Evolutionary conservation across 2,888 invertebrate genomes (phyloP).

Genomic region (Amphimallon solstitiale): DNA sequence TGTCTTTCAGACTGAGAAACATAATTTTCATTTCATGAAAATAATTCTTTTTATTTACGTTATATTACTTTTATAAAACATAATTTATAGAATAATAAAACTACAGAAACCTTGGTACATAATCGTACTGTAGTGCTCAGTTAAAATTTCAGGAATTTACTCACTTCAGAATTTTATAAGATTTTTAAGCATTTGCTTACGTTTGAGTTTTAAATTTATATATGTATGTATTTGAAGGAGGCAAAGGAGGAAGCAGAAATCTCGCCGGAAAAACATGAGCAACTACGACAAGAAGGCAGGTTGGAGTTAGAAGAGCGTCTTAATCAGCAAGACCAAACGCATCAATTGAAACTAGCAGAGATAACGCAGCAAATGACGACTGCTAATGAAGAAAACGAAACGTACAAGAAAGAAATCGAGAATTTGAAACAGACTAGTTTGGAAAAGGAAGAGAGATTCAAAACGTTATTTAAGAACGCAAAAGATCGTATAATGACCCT

Average conservation of each 20-base stretch:
- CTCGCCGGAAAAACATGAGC: conserved; percentile 61
- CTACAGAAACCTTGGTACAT: too few species aligned
- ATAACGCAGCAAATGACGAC: conserved; percentile 62
- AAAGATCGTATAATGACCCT: conserved; percentile 78
- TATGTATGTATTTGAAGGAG: conserved; percentile 40
- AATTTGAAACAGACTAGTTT: conserved; percentile 59
- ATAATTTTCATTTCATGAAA: too few species aligned
- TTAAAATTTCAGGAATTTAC: too few species aligned
- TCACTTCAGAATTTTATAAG: not conserved
- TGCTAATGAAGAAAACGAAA: conserved; percentile 66
- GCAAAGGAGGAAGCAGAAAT: conserved; percentile 69
- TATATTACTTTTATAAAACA: too few species aligned
- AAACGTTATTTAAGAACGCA: conserved; percentile 75
- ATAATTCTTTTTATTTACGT: too few species aligned
- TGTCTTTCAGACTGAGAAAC: too few species aligned
- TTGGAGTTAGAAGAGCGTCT: conserved; percentile 62
- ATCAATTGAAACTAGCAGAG: conserved; percentile 64
- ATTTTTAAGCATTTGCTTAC: not conserved
- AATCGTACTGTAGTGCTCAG: too few species aligned
- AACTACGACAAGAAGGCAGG: conserved; percentile 64
- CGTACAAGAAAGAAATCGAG: conserved; percentile 66
- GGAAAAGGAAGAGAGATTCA: conserved; percentile 64
- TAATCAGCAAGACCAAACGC: conserved; percentile 61
- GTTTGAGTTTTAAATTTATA: not conserved
- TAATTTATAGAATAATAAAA: too few species aligned